phyloP scores from a whole-genome alignment of 2,797 vertebrate genomes.

The Megalops cyprinoides region DNA sequence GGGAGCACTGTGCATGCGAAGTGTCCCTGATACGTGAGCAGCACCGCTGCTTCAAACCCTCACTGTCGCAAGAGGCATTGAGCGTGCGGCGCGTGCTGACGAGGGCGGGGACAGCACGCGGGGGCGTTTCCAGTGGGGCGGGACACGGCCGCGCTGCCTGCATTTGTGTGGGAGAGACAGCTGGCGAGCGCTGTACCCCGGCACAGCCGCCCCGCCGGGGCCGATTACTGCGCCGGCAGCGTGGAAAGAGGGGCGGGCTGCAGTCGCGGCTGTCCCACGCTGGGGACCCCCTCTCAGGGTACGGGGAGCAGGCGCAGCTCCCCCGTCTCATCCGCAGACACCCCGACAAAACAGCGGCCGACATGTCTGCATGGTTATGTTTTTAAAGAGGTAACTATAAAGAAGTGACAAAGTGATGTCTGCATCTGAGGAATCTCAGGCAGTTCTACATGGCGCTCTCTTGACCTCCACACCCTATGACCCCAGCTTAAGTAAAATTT shows the following conservation, averaged over 20 bases:
- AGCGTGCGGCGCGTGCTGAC: not conserved
- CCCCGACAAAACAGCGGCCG: too few relatives aligned
- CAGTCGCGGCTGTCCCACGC: slow-evolving; percentile 54
- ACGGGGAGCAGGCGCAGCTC: slow-evolving; percentile 47
- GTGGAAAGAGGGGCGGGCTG: slow-evolving; percentile 62
- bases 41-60: too few relatives aligned
- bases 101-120: not conserved
- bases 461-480: too few relatives aligned
- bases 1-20: too few relatives aligned
- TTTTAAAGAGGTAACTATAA: too few relatives aligned
- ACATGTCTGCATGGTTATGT: too few relatives aligned
- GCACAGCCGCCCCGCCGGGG: slow-evolving; percentile 60
- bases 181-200: slow-evolving; percentile 53
- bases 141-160: not conserved
- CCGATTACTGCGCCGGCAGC: slow-evolving; percentile 67
- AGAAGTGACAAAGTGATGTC: too few relatives aligned
- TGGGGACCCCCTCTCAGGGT: slow-evolving; percentile 55
- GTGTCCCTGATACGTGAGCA: too few relatives aligned
- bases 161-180: slow-evolving; percentile 47
- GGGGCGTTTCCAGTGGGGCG: not conserved
- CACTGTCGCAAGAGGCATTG: not conserved
- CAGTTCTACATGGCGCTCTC: too few relatives aligned
- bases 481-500: too few relatives aligned
- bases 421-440: too few relatives aligned
- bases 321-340: not conserved